phyloP scores from a whole-genome alignment of 2,113 vertebrate genomes.

The Cichladusa arquata region DNA sequence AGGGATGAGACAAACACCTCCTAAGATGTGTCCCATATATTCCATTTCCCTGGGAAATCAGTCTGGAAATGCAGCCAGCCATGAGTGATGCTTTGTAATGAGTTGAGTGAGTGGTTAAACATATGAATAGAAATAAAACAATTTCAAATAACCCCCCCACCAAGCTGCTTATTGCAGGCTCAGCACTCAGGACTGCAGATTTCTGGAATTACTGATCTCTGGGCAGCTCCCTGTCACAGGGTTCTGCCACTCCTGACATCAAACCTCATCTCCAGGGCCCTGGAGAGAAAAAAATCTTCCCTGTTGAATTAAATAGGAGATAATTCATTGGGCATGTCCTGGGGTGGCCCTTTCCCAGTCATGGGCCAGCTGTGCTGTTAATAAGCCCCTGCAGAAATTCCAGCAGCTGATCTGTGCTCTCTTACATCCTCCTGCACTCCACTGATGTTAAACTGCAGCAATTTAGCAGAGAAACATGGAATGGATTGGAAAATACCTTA shows the following conservation, averaged over 20 bases:
- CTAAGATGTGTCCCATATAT: rapidly evolving
- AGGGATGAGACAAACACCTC: not conserved
- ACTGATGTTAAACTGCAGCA: not conserved
- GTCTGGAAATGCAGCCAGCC: not conserved
- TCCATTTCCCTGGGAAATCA: not conserved
- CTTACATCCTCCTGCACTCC: not conserved
- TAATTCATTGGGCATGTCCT: not conserved
- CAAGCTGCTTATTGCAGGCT: not conserved
- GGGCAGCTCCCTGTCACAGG: not conserved
- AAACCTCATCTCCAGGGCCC: not conserved
- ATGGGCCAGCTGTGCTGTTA: not conserved
- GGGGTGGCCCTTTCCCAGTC: not conserved
- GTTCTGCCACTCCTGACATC: not conserved
- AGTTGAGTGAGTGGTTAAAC: not conserved
- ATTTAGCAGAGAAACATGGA: not conserved
- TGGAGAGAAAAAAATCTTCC: not conserved
- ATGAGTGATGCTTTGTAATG: not conserved
- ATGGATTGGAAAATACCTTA: not conserved
- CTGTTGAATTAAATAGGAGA: not conserved
- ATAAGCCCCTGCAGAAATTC: not conserved
- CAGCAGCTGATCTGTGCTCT: not conserved
- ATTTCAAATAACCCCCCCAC: not conserved
- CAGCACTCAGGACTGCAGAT: not conserved
- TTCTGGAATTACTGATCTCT: not conserved
- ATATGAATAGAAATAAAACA: not conserved